Conservation (phyloP, 1,140 invertebrate genomes). For the Lucilia cuprina region DNA sequence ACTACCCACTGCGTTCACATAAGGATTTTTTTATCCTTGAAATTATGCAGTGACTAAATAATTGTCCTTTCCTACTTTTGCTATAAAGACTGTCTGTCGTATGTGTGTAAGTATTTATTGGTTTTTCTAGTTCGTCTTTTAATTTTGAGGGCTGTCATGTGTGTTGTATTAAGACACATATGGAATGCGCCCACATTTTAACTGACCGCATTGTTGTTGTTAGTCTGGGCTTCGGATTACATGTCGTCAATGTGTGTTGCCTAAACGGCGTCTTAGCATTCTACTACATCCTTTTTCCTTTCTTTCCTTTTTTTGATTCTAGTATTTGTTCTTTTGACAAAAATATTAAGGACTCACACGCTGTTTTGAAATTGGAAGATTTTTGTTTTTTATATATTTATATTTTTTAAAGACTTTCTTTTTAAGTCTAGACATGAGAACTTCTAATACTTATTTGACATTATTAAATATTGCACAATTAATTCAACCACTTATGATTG, state of each 20-base stretch:
- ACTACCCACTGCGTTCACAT: background rate
- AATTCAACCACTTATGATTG: background rate
- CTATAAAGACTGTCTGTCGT: background rate
- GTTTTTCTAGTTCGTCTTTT: background rate
- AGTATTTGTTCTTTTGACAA: background rate
- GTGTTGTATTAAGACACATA: slow-evolving; percentile 28
- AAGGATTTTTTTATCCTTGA: background rate
- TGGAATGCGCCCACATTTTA: background rate
- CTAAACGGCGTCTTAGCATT: background rate
- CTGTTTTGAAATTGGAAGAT: background rate
- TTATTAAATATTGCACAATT: background rate
- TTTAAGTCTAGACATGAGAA: background rate
- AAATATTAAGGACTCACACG: background rate
- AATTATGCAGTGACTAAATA: background rate
- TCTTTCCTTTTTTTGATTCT: background rate
- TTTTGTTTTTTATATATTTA: background rate
- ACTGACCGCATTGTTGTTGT: background rate
- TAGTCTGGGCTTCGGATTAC: slow-evolving; percentile 5
- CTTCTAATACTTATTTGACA: background rate
- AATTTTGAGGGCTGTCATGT: slow-evolving; percentile 3
- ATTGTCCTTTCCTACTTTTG: background rate
- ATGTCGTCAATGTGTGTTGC: slow-evolving; percentile 6
- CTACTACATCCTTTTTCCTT: background rate
- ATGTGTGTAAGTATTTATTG: no score
- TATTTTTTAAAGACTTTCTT: background rate